Conservation (phyloP, 1,140 invertebrate genomes). For the Cherax destructor region DNA sequence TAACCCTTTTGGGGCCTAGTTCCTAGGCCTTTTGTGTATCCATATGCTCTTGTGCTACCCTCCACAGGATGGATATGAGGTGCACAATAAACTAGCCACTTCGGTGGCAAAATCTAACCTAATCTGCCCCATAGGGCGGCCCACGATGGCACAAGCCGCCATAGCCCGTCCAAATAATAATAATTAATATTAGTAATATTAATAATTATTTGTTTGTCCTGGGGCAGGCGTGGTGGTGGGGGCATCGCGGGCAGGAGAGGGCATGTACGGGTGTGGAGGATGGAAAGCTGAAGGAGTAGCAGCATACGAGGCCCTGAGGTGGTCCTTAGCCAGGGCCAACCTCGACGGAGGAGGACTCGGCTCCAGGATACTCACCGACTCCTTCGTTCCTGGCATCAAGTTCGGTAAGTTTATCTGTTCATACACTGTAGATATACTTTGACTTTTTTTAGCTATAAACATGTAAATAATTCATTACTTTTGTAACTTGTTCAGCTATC, state of each 20-base stretch:
- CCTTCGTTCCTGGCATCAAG: slow-evolving; percentile 64
- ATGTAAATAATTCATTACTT: too few relatives aligned
- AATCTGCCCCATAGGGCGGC: too few relatives aligned
- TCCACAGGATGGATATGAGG: too few relatives aligned
- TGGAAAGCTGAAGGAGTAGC: slow-evolving; percentile 48
- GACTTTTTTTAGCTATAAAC: too few relatives aligned
- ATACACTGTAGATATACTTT: too few relatives aligned
- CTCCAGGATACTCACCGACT: slow-evolving; percentile 61
- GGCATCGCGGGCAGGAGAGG: slow-evolving; percentile 49
- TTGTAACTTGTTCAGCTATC: too few relatives aligned
- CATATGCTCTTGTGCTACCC: too few relatives aligned
- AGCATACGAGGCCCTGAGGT: slow-evolving; percentile 59
- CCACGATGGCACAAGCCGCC: too few relatives aligned
- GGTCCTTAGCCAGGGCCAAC: slow-evolving; percentile 63
- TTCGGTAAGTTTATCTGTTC: slow-evolving; percentile 47
- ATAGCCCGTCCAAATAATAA: background rate
- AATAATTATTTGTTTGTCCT: background rate
- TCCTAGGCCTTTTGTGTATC: too few relatives aligned
- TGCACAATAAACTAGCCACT: too few relatives aligned
- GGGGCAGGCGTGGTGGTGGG: slow-evolving; percentile 61
- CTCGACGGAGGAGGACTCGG: slow-evolving; percentile 51
- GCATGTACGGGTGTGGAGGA: slow-evolving; percentile 51
- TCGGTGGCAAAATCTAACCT: too few relatives aligned
- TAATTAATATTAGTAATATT: background rate
- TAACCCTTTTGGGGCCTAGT: too few relatives aligned